Base-by-base conservation (phyloP, 2,797 vertebrate genomes). In the Parauchenoglanis punctatus region DNA sequence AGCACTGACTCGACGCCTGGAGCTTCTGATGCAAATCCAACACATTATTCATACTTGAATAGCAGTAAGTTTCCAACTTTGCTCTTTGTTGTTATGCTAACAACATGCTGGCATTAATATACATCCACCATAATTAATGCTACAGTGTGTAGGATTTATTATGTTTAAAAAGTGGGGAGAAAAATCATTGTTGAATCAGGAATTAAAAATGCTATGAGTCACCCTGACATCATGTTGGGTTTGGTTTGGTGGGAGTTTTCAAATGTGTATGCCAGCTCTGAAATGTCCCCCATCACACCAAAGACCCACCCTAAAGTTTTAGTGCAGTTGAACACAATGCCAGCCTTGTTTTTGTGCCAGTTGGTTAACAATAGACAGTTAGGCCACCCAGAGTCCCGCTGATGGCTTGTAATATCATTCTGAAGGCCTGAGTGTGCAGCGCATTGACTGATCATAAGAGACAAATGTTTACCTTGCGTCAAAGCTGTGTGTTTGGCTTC, bases 1-100 rank as follows among this genome's bases (percentile, higher is more conserved):
- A 52, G 58, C 65, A 59, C 49, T 40, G 28, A 63, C 56, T 81
- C 35, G 1, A 63, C 7, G 58, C 78, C 58, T 81, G 58, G 35
- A 44, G 46, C 46, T 44, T 70, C 52, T 18, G 31, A 56, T 70
- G 23, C 63, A 70, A 72, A 59, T 46, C 49, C 77, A 59, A 28
- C 7, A 1, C 77, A 59, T 81, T 70, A 70, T 56, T 70, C 76
- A 81, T 35, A 40, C 58, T 65, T 77, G 44, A 52, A 77, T 63
- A 81, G 56, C 78, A 81, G 7, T 61, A 59, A n/a, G 78, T 81
- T 81, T 81, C 78, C 58, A 61, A 58, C 58, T 44, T 81, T 81
- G 58, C 78, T 81, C 31, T 81, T 78, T 44, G 58, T 81, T 81
- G 78, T 23, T 63, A 46, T 81, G 35, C 78, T 81, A 35, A 44